Evolutionary conservation across 2,888 invertebrate species (phyloP).

Genomic region (Drosophila lutescens): DNA sequence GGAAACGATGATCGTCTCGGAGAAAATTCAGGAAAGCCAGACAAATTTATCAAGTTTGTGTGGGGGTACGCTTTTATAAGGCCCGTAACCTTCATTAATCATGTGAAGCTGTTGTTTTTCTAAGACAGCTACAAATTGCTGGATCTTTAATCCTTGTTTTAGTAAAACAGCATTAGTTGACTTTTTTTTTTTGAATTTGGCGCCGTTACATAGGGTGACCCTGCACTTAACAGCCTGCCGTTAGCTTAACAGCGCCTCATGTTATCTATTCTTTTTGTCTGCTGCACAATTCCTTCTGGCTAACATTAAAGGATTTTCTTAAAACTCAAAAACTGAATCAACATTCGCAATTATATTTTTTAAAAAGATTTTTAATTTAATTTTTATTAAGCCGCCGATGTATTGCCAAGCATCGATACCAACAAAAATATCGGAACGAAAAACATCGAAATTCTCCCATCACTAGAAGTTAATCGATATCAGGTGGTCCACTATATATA

Average conservation of each 20-base stretch:
- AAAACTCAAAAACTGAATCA: too few relatives aligned
- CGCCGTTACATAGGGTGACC: constrained; percentile 16
- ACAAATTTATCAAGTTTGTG: constrained; percentile 81
- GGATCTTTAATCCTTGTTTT: constrained; percentile 45
- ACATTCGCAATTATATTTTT: too few relatives aligned
- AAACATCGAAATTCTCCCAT: too few relatives aligned
- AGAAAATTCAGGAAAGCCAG: constrained; percentile 67
- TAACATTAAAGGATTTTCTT: too few relatives aligned
- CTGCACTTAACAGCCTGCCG: background rate
- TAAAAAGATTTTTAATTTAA: too few relatives aligned
- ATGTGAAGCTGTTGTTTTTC: constrained; percentile 25
- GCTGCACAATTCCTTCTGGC: too few relatives aligned
- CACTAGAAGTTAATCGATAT: too few relatives aligned
- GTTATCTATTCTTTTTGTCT: too few relatives aligned
- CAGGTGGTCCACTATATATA: too few relatives aligned
- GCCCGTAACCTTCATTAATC: constrained; percentile 61
- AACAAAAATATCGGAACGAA: too few relatives aligned
- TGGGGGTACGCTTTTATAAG: constrained; percentile 55
- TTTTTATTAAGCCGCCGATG: too few relatives aligned
- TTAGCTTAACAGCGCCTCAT: too few relatives aligned
- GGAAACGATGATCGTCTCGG: constrained; percentile 80
- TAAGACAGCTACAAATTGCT: background rate
- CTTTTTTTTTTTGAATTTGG: constrained; percentile 22
- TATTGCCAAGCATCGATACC: background rate
- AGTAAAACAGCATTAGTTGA: constrained; percentile 6